Conservation (phyloP, 2,888 invertebrate genomes). For the Lumbricus terrestris region DNA sequence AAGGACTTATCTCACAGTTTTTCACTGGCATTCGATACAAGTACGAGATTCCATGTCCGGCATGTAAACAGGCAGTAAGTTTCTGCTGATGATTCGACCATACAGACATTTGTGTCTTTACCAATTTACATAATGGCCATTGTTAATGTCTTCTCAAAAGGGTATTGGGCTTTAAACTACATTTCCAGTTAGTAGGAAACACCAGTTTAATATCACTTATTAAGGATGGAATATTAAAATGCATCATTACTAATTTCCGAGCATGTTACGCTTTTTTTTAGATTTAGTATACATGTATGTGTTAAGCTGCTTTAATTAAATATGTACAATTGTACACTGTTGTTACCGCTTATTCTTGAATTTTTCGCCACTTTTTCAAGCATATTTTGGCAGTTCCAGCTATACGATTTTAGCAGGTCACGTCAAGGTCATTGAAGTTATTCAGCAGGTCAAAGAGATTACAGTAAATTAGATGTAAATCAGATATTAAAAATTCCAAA, state of each 20-base stretch:
- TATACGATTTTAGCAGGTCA: too few species aligned
- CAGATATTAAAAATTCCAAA: too few species aligned
- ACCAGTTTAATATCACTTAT: neutral
- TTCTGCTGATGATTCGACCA: neutral
- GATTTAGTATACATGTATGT: too few species aligned
- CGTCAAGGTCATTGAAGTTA: too few species aligned
- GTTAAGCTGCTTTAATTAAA: neutral
- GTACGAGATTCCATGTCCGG: conserved; percentile 53
- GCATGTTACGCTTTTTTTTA: neutral
- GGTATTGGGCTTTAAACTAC: neutral
- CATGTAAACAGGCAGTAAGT: conserved; percentile 49
- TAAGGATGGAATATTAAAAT: neutral
- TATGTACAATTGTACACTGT: neutral
- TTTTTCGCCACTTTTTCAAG: too few species aligned
- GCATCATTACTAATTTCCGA: neutral
- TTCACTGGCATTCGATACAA: conserved; percentile 57
- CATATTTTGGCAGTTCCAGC: too few species aligned
- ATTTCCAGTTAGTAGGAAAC: neutral
- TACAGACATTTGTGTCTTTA: neutral
- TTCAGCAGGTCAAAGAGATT: too few species aligned
- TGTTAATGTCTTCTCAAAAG: neutral
- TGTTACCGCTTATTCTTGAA: too few species aligned
- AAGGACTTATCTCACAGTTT: conserved; percentile 53
- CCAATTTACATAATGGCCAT: neutral
- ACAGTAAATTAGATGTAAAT: too few species aligned